phyloP scores from a whole-genome alignment of 2,888 invertebrate genomes.

The Matsumyia berberina region DNA sequence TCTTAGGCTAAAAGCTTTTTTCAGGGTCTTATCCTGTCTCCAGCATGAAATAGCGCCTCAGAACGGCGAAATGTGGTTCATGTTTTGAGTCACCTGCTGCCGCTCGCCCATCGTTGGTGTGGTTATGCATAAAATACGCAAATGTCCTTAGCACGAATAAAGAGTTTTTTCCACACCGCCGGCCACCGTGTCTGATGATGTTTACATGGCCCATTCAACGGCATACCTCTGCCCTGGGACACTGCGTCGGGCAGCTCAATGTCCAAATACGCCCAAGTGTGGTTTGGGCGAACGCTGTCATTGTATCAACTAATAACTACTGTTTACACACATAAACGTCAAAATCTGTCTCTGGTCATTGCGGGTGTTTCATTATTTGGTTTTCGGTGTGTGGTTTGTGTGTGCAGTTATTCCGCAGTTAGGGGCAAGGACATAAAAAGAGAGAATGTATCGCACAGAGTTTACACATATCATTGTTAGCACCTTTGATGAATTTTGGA shows the following conservation, averaged over 20 bases:
- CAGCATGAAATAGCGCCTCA: constrained; percentile 40
- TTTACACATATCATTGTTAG: background rate
- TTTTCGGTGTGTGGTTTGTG: constrained; percentile 51
- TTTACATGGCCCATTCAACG: constrained; percentile 58
- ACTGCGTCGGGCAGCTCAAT: constrained; percentile 52
- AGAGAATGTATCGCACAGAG: background rate
- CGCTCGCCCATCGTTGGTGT: constrained; percentile 31
- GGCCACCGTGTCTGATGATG: constrained; percentile 67
- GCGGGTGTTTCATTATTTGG: constrained; percentile 61
- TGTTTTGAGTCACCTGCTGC: constrained; percentile 48
- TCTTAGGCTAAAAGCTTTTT: constrained; percentile 63
- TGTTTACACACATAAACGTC: constrained; percentile 57
- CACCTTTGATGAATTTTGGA: background rate
- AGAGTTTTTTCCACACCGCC: constrained; percentile 52
- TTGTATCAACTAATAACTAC: constrained; percentile 66
- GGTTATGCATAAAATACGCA: constrained; percentile 66
- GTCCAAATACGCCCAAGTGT: constrained; percentile 65
- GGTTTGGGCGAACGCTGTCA: constrained; percentile 64
- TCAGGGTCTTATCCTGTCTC: constrained; percentile 37
- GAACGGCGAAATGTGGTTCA: constrained; percentile 34
- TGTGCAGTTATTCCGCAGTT: constrained; percentile 31
- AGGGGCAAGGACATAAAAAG: constrained; percentile 5
- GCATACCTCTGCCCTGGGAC: constrained; percentile 48
- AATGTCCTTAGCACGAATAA: constrained; percentile 65
- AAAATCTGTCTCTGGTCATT: constrained; percentile 64